These are phyloP conservation scores for Drosophila tristis DNA, from an alignment of 1,140 invertebrate species.

Conservation along the genomic window DNA sequence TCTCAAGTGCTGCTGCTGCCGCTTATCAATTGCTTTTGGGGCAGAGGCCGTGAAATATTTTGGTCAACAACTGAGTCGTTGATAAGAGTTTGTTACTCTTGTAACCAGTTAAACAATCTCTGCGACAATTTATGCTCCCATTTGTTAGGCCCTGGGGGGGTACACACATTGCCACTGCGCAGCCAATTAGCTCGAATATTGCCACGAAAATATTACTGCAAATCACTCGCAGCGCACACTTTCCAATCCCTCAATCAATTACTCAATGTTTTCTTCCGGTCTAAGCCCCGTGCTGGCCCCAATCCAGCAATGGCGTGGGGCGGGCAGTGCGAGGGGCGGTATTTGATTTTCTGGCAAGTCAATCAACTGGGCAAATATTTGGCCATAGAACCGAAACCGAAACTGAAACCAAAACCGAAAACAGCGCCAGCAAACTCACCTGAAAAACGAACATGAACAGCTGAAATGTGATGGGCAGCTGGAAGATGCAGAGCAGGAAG, in stretches of 20 bases:
- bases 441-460: conserved; percentile 83
- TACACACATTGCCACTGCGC: not conserved
- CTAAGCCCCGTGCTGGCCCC: conserved; percentile 6
- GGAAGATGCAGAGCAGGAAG: conserved; percentile 88
- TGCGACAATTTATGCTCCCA: not conserved
- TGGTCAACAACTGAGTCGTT: not conserved
- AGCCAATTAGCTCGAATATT: conserved; percentile 17
- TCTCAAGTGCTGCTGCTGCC: conserved; percentile 19
- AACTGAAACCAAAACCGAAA: too few relatives aligned
- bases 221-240: conserved; percentile 28
- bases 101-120: not conserved
- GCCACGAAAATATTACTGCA: conserved; percentile 9
- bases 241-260: conserved; percentile 27
- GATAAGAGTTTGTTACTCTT: too few relatives aligned
- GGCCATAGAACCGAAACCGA: conserved; percentile 36
- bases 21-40: conserved; percentile 27
- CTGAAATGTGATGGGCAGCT: conserved; percentile 80
- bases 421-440: conserved; percentile 57
- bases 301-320: conserved; percentile 1
- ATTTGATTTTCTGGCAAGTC: conserved; percentile 37
- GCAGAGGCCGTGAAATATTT: too few relatives aligned
- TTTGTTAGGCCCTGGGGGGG: not conserved
- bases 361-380: conserved; percentile 75
- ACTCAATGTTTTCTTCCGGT: conserved; percentile 44
- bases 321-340: not conserved